A percentile compares a stretch with the other conserved stretches of the same genome.
Evolutionary conservation across 2,888 invertebrate species (phyloP).

Genomic region (Orchesella flavescens): DNA sequence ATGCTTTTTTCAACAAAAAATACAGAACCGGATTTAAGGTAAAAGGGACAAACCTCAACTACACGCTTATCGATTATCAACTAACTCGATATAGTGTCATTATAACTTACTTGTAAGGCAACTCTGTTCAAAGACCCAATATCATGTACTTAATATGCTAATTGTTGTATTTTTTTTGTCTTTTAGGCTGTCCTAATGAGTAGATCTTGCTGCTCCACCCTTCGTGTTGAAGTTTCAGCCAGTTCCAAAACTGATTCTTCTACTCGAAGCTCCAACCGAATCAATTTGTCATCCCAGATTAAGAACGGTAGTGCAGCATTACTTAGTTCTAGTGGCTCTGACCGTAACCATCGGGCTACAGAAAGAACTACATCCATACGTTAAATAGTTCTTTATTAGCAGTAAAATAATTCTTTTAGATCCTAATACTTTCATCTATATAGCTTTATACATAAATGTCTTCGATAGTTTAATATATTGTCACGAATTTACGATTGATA

Average conservation of each 20-base stretch:
- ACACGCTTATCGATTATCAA: too few relatives aligned
- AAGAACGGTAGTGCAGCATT: slow-evolving; percentile 53
- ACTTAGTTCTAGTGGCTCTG: slow-evolving; percentile 44
- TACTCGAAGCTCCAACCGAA: slow-evolving; percentile 70
- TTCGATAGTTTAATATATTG: too few relatives aligned
- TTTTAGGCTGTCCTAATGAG: slow-evolving; percentile 74
- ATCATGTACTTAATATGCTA: background rate
- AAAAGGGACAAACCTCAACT: too few relatives aligned
- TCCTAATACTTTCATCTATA: too few relatives aligned
- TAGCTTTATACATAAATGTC: too few relatives aligned
- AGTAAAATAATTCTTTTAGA: background rate
- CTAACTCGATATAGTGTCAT: too few relatives aligned
- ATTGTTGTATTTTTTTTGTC: background rate
- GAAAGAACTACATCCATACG: slow-evolving; percentile 48
- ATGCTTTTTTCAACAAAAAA: slow-evolving; percentile 78
- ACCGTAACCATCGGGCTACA: slow-evolving; percentile 37
- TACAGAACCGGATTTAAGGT: slow-evolving; percentile 77
- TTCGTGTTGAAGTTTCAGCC: slow-evolving; percentile 67
- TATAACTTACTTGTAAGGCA: too few relatives aligned
- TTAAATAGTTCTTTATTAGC: background rate
- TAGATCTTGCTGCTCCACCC: slow-evolving; percentile 74
- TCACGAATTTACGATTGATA: too few relatives aligned
- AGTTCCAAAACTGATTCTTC: slow-evolving; percentile 70
- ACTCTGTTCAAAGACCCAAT: too few relatives aligned
- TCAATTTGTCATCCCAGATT: slow-evolving; percentile 67